Evolutionary conservation across 1,140 invertebrate genomes (phyloP).

Genomic region (Solen grandis): DNA sequence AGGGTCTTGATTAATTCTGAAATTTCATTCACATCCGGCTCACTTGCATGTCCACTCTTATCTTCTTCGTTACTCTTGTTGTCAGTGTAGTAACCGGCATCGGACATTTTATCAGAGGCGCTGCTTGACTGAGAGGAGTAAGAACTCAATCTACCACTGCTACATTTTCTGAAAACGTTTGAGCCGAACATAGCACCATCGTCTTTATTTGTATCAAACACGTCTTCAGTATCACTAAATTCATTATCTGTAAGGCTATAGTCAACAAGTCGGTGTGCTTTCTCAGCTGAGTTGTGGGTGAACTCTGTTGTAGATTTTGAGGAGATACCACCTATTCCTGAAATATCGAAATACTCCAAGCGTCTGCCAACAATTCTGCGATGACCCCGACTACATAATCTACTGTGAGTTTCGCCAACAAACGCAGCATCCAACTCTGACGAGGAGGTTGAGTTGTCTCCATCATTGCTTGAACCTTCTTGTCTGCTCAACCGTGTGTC

Average conservation of each 20-base stretch:
- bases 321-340: conserved; percentile 2
- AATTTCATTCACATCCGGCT: not conserved
- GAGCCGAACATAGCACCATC: not conserved
- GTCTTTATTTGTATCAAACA: too few relatives aligned
- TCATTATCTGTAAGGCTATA: conserved; percentile 49
- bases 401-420: not conserved
- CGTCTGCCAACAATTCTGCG: not conserved
- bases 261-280: conserved; percentile 47
- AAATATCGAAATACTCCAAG: not conserved
- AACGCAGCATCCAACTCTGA: conserved; percentile 15
- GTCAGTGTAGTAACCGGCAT: not conserved
- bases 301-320: too few relatives aligned
- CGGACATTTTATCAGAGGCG: not conserved
- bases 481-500: not conserved
- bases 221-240: not conserved
- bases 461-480: not conserved
- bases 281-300: too few relatives aligned
- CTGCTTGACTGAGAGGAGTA: not conserved
- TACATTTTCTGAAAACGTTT: not conserved
- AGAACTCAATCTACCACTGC: not conserved
- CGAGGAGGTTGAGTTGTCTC: not conserved
- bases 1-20: conserved; percentile 23
- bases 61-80: not conserved
- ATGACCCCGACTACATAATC: not conserved
- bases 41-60: not conserved